phyloP scores from a whole-genome alignment of 1,140 invertebrate species.

The Lucilia sericata region DNA sequence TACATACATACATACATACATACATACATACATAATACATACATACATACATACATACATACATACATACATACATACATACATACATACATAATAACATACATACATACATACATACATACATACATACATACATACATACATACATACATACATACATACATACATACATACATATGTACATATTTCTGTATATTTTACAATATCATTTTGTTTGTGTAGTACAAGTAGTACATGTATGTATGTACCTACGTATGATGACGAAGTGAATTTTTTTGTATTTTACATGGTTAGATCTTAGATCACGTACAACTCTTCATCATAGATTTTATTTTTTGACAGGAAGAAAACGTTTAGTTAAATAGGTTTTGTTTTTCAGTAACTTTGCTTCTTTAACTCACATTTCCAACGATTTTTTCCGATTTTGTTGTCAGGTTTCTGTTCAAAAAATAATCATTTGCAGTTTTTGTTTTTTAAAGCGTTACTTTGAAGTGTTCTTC shows the following conservation, averaged over 20 bases:
- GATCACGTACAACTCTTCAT: conserved; percentile 39
- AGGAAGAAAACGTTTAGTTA: conserved; percentile 31
- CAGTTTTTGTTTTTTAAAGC: background rate
- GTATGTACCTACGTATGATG: background rate
- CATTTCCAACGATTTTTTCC: background rate
- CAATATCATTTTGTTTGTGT: background rate
- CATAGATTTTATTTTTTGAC: conserved; percentile 41
- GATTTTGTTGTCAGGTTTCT: conserved; percentile 7
- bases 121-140: background rate
- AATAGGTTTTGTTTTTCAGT: background rate
- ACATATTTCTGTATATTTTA: background rate
- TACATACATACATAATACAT: background rate
- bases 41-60: background rate
- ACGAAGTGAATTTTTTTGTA: background rate
- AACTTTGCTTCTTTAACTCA: background rate
- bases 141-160: background rate
- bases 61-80: background rate
- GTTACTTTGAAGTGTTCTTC: background rate
- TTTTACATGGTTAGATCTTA: background rate
- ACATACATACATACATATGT: background rate
- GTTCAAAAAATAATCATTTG: conserved; percentile 28
- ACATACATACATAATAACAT: background rate
- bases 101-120: background rate
- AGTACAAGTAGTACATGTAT: background rate
- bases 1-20: background rate